Conservation (phyloP, 1,140 invertebrate species). For the Rhynchophorus ferrugineus region DNA sequence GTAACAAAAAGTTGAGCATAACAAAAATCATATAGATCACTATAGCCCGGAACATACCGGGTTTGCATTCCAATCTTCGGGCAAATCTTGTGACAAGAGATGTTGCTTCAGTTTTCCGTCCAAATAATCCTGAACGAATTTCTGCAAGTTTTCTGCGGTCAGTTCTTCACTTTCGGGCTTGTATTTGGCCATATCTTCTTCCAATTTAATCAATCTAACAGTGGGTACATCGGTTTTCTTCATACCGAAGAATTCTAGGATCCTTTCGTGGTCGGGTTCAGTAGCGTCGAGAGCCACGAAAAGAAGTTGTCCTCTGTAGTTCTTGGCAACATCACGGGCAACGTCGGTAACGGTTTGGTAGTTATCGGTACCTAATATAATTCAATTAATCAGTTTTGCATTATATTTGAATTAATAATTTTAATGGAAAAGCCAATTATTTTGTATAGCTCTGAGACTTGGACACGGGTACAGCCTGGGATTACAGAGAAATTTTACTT, state of each 20-base stretch:
- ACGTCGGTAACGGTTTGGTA: slow-evolving; percentile 67
- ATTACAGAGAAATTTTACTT: no score
- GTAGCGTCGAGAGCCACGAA: slow-evolving; percentile 94
- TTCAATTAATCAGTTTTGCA: background rate
- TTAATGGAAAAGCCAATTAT: no score
- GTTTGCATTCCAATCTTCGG: slow-evolving; percentile 94
- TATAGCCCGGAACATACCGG: slow-evolving; percentile 54
- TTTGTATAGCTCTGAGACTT: no score
- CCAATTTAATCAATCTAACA: slow-evolving; percentile 86
- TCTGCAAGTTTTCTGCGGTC: slow-evolving; percentile 63
- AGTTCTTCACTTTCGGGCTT: slow-evolving; percentile 81
- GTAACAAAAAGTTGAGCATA: background rate
- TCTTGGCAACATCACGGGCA: slow-evolving; percentile 73
- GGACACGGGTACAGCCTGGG: no score
- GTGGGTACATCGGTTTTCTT: slow-evolving; percentile 86
- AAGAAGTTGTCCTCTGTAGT: slow-evolving; percentile 85
- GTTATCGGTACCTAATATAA: slow-evolving; percentile 50
- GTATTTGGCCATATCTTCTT: slow-evolving; percentile 98
- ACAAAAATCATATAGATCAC: background rate
- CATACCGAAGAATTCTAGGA: slow-evolving; percentile 99
- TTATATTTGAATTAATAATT: no score
- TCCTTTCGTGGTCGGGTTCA: slow-evolving; percentile 92
- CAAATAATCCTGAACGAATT: slow-evolving; percentile 82
- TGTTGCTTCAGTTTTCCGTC: slow-evolving; percentile 93
- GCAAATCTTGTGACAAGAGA: slow-evolving; percentile 86